Conservation (phyloP, 2,797 vertebrate species). For the Chaetodon trifasciatus region DNA sequence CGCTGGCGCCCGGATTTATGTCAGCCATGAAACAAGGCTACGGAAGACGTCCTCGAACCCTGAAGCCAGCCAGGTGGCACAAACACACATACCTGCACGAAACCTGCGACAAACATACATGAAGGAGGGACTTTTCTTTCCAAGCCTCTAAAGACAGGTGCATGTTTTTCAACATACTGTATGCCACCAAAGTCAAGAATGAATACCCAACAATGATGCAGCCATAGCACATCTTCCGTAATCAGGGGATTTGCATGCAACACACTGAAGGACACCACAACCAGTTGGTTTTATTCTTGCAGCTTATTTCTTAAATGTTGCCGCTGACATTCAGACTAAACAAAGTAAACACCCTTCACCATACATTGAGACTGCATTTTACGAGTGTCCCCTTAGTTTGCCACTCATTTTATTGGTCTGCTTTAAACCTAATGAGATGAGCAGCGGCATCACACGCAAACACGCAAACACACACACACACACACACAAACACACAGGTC, state of each 20-base stretch:
- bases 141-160: neutral
- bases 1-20: conserved; percentile 54
- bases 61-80: conserved; percentile 40
- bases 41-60: conserved; percentile 44
- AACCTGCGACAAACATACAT: neutral
- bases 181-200: too few relatives aligned
- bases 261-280: neutral
- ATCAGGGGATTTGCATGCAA: too few relatives aligned
- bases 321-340: neutral
- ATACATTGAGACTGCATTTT: neutral
- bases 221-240: neutral
- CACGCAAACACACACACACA: neutral
- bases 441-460: neutral
- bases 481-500: conserved; percentile 2
- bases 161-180: too few relatives aligned
- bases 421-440: conserved; percentile 17
- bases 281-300: too few relatives aligned
- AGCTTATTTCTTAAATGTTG: neutral
- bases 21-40: conserved; percentile 52
- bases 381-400: neutral
- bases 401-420: conserved; percentile 13
- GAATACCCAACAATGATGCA: neutral
- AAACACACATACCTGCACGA: neutral
- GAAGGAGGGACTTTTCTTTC: neutral
- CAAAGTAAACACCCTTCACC: neutral